Base-by-base conservation (phyloP, 2,888 invertebrate species). In the Ashinkailepas kermadecensis region DNA sequence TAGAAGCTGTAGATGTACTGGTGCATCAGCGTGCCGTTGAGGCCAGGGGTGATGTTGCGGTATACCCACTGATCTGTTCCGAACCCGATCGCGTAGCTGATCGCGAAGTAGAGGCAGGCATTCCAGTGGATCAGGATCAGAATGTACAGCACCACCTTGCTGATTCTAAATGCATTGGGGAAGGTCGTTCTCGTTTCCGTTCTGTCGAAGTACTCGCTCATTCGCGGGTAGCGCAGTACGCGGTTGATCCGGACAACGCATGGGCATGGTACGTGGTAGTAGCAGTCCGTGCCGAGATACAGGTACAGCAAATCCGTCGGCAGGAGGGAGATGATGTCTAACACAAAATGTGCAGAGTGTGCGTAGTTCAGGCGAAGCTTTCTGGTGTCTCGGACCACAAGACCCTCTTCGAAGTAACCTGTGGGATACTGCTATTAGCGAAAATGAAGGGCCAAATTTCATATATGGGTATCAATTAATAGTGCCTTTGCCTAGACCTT, bases 121-220 rank as follows among this genome's bases (percentile, higher is more conserved):
- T 97, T 97, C 96, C 96, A 97, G 87, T 97, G 97, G 85, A 97
- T 97, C 59, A 97, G 91, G 84, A 96, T 93, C 84, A 96, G 90
- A 85, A 97, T 96, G 84, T 94, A 94, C 88, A 95, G 90, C 57
- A 96, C 92, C 81, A 94, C 91, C 90, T 94, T 94, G 88, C 93
- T 93, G 86, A 95, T 95, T 86, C 95, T 90, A 88, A 95, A 95
- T 84, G 93, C 94, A 88, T 98, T 97, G 67, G 98, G 97, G 88
- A 93, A 96, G 85, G 94, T 95, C 81, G 96, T 97, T 85, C 95
- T 92, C 0, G 96, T 96, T 89, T 97, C 97, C 25, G 97, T 97
- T 85, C 95, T 91, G 87, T 96, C 95, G 88, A 96, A 95, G 92
- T 96, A 97, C 89, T 96, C 95, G 89, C 92, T 91, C 89, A 97